Evolutionary conservation across 1,140 invertebrate genomes (phyloP).

Genomic region (Drosophila ananassae): DNA sequence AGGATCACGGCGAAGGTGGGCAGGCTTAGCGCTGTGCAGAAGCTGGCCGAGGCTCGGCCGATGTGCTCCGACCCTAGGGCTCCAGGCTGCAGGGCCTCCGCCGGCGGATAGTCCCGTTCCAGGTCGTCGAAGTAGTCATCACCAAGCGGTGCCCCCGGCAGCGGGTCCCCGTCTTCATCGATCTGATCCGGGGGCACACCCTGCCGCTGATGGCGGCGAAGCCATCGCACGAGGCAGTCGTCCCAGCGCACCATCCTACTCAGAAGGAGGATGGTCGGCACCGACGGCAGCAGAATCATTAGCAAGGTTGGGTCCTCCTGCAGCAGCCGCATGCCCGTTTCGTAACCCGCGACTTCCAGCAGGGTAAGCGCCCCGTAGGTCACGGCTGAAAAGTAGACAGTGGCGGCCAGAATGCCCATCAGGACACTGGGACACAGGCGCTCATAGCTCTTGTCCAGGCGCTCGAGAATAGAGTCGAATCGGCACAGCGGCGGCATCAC

Average conservation of each 20-base stretch:
- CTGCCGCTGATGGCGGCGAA: slow-evolving; percentile 40
- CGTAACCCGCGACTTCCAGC: slow-evolving; percentile 44
- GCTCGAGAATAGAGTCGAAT: slow-evolving; percentile 45
- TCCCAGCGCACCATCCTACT: slow-evolving; percentile 52
- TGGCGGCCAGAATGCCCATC: slow-evolving; percentile 53
- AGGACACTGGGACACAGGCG: slow-evolving; percentile 54
- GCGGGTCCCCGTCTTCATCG: slow-evolving; percentile 23
- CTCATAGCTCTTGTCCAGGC: slow-evolving; percentile 39
- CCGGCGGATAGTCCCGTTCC: slow-evolving; percentile 14
- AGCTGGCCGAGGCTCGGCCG: slow-evolving; percentile 33
- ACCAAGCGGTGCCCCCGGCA: slow-evolving; percentile 55
- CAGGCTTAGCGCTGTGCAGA: slow-evolving; percentile 56
- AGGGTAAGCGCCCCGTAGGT: slow-evolving; percentile 54
- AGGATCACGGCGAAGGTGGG: slow-evolving; percentile 55
- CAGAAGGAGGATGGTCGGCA: slow-evolving; percentile 50
- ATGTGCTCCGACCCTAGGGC: slow-evolving; percentile 21
- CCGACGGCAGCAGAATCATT: slow-evolving; percentile 58
- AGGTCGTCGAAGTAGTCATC: slow-evolving; percentile 56
- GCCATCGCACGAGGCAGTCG: slow-evolving; percentile 38
- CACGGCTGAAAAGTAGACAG: slow-evolving; percentile 57
- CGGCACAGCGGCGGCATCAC: slow-evolving; percentile 47
- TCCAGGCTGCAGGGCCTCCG: slow-evolving; percentile 24
- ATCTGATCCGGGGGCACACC: slow-evolving; percentile 22
- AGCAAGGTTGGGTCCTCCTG: slow-evolving; percentile 56
- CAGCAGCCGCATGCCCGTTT: slow-evolving; percentile 37